Base-by-base conservation (phyloP, 2,797 vertebrate species). In the Tapera naevia region DNA sequence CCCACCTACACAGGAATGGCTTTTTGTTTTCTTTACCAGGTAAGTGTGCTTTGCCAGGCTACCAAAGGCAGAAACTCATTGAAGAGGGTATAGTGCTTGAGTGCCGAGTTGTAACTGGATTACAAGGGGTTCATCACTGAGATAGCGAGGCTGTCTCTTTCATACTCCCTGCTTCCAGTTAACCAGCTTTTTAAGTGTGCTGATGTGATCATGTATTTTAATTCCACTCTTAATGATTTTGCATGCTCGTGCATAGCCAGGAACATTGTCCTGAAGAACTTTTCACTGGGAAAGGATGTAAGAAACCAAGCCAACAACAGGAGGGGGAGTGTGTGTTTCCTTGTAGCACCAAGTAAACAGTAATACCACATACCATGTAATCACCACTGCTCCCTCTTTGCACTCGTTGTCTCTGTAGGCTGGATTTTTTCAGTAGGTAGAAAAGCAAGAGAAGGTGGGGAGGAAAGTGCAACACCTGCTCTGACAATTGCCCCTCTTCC, bases 361-460 rank as follows among this genome's bases (percentile, higher is more conserved):
- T 10, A 57, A 33, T 5, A 41, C 14, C 64, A 79, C 35, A 24
- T 17, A 51, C n/a, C 0, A 0, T 60, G 61, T 67, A 83, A 94
- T 86, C 84, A 64, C 8, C 76, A 32, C 21, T 1, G 45, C 32
- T 73, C 33, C 46, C 12, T n/a, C 54, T 60, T 27, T 37, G 69
- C 7, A 1, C 24, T 32, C 6, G 0, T 45, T 3, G 2, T 61
- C 35, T 74, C 80, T 56, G 57, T 0, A 3, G 51, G 43, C 48
- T 83, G 69, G 51, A 43, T 61, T 72, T 3, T 0, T 62, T n/a
- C 51, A 41, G 53, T 51, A 70, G 73, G 25, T 25, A 66, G 43
- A 33, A 69, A 66, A 73, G 23, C 6, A 48, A 24, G 10, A 30
- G n/a, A 14, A 28, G 8, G 33, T 13, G 10, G 28, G 11, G 48